A percentile compares a stretch with the other conserved stretches of the same genome.
Conservation (phyloP, 2,888 invertebrate species). For the Zygothrica quintamaculata region DNA sequence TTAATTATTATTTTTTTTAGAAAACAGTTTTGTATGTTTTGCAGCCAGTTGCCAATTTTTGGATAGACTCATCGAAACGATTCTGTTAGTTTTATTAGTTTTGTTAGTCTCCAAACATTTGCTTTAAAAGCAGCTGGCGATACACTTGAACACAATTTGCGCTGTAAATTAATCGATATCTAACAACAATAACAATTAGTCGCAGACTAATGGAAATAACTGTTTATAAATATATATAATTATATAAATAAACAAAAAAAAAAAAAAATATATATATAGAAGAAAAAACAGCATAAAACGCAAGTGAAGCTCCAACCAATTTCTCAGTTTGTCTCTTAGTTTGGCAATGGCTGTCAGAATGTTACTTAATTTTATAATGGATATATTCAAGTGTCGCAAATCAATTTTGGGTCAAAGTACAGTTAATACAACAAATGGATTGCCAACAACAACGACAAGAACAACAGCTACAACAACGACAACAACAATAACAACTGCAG, state of each 20-base stretch:
- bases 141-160: slow-evolving; percentile 7
- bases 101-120: slow-evolving; percentile 5
- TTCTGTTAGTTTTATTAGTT: not conserved
- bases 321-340: slow-evolving; percentile 25
- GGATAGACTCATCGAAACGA: not conserved
- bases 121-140: slow-evolving; percentile 36
- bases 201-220: too few species aligned
- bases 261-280: too few species aligned
- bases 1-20: too few species aligned
- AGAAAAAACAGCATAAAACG: too few species aligned
- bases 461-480: too few species aligned
- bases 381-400: slow-evolving; percentile 49
- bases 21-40: too few species aligned
- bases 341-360: slow-evolving; percentile 35
- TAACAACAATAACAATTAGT: not conserved
- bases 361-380: slow-evolving; percentile 47
- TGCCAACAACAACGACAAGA: too few species aligned
- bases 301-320: not conserved
- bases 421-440: too few species aligned
- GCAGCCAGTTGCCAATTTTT: not conserved
- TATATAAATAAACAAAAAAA: slow-evolving; percentile 18
- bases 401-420: not conserved
- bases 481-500: too few species aligned
- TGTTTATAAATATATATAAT: too few species aligned
- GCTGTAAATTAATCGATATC: slow-evolving; percentile 5